Percentiles rank a stretch among this genome's conserved stretches.
These are phyloP conservation scores for pig (Sus scrofa) DNA, from an alignment of 2,113 vertebrate species.

Conservation along the genomic window DNA sequence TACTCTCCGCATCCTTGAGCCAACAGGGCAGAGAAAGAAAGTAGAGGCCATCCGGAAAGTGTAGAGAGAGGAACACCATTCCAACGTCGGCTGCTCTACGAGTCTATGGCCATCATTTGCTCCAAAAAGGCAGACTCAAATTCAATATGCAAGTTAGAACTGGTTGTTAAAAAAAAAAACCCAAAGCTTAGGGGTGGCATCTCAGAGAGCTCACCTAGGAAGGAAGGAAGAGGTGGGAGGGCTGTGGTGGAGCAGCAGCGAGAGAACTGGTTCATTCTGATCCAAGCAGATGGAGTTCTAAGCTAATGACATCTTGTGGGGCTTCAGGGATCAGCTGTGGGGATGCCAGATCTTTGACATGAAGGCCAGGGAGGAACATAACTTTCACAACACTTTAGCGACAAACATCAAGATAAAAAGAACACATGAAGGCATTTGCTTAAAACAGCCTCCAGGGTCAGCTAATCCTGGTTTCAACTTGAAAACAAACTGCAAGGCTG, in stretches of 20 bases:
- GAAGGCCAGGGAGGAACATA: conserved; percentile 43
- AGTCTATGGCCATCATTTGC: neutral
- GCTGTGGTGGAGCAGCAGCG: accelerated
- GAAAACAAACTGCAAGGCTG: conserved; percentile 65
- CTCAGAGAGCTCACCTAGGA: conserved; percentile 13
- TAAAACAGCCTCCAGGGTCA: conserved; percentile 4
- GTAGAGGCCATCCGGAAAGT: neutral
- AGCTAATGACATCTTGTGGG: conserved; percentile 66
- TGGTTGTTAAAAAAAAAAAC: neutral
- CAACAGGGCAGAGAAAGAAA: neutral
- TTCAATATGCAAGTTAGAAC: neutral
- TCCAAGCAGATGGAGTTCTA: neutral
- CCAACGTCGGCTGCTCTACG: neutral
- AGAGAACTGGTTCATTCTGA: neutral
- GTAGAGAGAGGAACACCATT: neutral
- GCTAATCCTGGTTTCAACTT: conserved; percentile 66
- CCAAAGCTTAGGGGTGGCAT: neutral
- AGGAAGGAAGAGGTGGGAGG: neutral
- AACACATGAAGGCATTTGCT: conserved; percentile 47
- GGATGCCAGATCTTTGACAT: conserved; percentile 29
- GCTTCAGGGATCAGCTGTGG: conserved; percentile 58
- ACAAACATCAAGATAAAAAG: conserved; percentile 60
- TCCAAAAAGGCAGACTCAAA: neutral
- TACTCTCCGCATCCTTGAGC: neutral
- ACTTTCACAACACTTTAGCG: conserved; percentile 46